Evolutionary conservation across 2,797 vertebrate species (phyloP).

Genomic region (Octomys mimax): DNA sequence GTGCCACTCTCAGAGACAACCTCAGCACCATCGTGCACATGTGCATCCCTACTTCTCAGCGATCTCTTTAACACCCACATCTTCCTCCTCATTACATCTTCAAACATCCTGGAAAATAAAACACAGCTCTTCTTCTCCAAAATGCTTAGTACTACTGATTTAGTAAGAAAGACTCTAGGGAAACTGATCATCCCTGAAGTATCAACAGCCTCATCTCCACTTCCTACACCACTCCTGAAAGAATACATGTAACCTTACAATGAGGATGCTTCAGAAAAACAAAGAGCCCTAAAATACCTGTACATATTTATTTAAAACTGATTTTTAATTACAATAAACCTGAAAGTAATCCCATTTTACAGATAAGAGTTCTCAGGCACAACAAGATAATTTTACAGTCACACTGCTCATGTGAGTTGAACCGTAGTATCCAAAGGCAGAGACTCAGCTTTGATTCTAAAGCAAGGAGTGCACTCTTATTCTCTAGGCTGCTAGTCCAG

Average conservation of each 20-base stretch:
- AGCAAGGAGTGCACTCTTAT: not conserved
- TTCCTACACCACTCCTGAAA: not conserved
- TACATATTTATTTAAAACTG: slow-evolving; percentile 15
- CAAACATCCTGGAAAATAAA: slow-evolving; percentile 11
- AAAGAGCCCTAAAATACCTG: not conserved
- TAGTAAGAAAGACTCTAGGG: not conserved
- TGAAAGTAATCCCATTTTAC: not conserved
- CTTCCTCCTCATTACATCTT: not conserved
- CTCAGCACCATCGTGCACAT: not conserved
- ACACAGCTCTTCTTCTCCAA: not conserved
- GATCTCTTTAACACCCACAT: not conserved
- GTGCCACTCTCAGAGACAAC: not conserved
- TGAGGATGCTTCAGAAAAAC: not conserved
- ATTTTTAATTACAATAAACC: not conserved
- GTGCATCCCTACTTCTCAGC: not conserved
- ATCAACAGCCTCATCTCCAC: not conserved
- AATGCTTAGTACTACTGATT: not conserved
- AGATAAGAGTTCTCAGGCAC: not conserved
- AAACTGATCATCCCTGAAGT: not conserved
- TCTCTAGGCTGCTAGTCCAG: not conserved
- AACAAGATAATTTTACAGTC: not conserved
- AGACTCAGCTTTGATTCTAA: not conserved
- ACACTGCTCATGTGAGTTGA: not conserved
- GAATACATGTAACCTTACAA: not conserved
- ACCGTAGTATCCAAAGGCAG: not conserved